Evolutionary conservation across 1,140 invertebrate genomes (phyloP).

Genomic region (Leptopilina boulardi): DNA sequence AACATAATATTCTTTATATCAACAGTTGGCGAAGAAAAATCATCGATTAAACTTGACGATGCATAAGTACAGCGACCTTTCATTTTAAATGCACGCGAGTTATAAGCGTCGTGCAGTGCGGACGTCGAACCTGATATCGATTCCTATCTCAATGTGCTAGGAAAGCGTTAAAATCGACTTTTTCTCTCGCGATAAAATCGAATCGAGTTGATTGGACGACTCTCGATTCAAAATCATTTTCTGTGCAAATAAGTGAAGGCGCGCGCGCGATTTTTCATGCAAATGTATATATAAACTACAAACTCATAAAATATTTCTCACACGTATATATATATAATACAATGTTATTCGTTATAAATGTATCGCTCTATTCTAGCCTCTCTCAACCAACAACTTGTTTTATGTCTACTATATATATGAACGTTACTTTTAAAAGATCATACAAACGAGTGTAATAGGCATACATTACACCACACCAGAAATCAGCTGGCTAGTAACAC

Average conservation of each 20-base stretch:
- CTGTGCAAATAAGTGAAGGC: background rate
- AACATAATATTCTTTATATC: background rate
- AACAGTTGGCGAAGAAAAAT: background rate
- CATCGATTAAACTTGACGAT: background rate
- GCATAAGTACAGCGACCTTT: constrained; percentile 19
- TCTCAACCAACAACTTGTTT: background rate
- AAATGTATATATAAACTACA: background rate
- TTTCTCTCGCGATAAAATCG: background rate
- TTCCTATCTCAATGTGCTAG: constrained; percentile 19
- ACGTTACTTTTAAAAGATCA: background rate
- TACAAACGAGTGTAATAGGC: background rate
- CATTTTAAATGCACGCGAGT: constrained; percentile 17
- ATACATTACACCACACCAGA: background rate
- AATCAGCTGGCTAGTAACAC: constrained; percentile 1
- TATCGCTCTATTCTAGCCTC: background rate
- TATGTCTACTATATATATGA: background rate
- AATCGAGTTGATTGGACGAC: background rate
- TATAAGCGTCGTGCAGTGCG: constrained; percentile 15
- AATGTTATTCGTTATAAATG: no score
- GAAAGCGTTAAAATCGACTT: constrained; percentile 23
- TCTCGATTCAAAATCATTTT: background rate
- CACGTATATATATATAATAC: background rate
- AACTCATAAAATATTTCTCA: no score
- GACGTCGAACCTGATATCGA: constrained; percentile 32
- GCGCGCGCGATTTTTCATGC: background rate